Evolutionary conservation across 2,797 vertebrate species (phyloP), one percentile per base, ranked within the genome.

Genomic region (Anabacerthia variegaticeps): DNA sequence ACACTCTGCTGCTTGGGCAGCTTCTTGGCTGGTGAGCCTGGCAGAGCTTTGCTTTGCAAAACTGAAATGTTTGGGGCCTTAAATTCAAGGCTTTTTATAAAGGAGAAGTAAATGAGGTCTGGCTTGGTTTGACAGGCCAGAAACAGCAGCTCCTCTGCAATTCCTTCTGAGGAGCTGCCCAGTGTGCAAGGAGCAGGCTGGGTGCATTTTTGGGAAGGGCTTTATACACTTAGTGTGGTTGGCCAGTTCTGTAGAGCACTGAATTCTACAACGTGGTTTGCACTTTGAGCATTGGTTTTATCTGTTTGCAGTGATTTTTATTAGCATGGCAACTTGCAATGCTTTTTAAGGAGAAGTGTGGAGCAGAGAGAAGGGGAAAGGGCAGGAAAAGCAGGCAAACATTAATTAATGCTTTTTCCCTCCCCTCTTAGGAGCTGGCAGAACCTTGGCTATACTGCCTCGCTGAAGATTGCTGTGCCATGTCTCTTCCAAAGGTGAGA

Each of bases 401-500:
- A 3, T 20, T 73, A 58, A 78, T 26, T 46, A 26, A 30, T 43
- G 52, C 9, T 74, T 52, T 5, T 59, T 27, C 11, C 11, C 19
- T 67, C 19, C 28, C 9, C 37, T 23, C 14, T 54, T 32, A 96
- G 67, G 41, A 75, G 4, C 75, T 94, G 51, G 66, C 89, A 78
- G 68, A 86, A 82, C 43, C 43, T 81, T 34, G 75, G 27, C 21
- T 76, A 32, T 6, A 46, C 77, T 17, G 90, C 27, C 49, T 92
- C 92, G 1, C 43, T 97, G 1, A 95, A 62, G 75, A 49, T 79
- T 36, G 96, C 93, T 77, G 97, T 97, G 12, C 93, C 96, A 14
- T 73, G 73, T 71, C 82, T 97, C 19, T 67, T 96, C 90, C 78
- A 91, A 11, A 97, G 96, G 97, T 97, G 13, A 59, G 84, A 3